These are phyloP conservation scores for Sturnira hondurensis DNA, from an alignment of 2,113 vertebrate species.

Conservation along the genomic window DNA sequence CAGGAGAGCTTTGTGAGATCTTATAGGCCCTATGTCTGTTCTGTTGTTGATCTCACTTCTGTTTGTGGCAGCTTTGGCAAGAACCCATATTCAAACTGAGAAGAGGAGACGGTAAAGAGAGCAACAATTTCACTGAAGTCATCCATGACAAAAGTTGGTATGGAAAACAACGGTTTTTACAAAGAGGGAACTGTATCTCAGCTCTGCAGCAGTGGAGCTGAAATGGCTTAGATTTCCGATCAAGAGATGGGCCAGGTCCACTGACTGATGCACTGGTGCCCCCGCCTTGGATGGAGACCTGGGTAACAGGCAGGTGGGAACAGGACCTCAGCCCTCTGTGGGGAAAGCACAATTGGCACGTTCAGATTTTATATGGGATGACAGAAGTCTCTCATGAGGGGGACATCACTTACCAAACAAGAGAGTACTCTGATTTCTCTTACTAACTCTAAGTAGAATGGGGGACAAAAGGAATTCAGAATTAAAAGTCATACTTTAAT, in stretches of 20 bases:
- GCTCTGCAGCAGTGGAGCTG: background rate
- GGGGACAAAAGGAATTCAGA: background rate
- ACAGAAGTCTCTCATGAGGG: background rate
- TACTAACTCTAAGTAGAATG: background rate
- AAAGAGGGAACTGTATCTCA: background rate
- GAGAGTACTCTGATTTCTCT: background rate
- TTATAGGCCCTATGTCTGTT: background rate
- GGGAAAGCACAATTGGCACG: background rate
- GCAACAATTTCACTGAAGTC: background rate
- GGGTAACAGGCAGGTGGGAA: background rate
- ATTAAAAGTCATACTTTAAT: constrained; percentile 10
- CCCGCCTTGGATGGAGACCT: background rate
- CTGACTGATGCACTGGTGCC: background rate
- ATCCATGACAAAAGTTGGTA: background rate
- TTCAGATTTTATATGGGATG: background rate
- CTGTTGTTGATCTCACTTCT: background rate
- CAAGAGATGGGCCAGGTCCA: background rate
- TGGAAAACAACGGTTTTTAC: background rate
- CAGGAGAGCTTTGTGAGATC: background rate
- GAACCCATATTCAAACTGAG: background rate
- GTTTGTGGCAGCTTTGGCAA: background rate
- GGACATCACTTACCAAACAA: background rate
- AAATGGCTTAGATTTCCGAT: background rate
- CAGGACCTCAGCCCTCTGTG: background rate
- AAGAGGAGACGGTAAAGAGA: background rate